Evolutionary conservation across 2,797 vertebrate species (phyloP).

Genomic region (Dicrostonyx torquatus): DNA sequence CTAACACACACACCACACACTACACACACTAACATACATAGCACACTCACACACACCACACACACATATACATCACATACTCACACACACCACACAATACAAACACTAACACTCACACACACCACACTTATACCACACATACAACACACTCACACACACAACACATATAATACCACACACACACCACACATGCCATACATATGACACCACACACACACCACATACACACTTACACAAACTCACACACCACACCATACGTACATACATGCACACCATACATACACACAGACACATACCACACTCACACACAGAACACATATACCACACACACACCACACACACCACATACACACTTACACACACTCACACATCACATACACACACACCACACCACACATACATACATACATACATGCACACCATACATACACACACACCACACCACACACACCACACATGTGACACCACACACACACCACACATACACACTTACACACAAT

Average conservation of each 20-base stretch:
- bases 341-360: background rate
- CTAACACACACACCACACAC: background rate
- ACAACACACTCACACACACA: background rate
- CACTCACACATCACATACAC: background rate
- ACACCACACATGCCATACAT: background rate
- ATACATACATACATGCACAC: background rate
- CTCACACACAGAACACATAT: background rate
- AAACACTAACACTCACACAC: background rate
- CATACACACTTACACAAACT: no score
- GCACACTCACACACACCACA: background rate
- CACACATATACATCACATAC: background rate
- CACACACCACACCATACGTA: background rate
- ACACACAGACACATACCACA: background rate
- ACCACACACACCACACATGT: no score
- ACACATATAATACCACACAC: background rate
- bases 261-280: background rate
- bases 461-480: no score
- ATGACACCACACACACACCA: background rate
- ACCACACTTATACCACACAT: background rate
- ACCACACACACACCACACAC: background rate
- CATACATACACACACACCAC: background rate
- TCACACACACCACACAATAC: background rate
- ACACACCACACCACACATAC: background rate
- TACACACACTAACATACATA: background rate
- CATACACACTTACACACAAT: background rate